Conservation (phyloP, 1,140 invertebrate species). For the Ips typographus region DNA sequence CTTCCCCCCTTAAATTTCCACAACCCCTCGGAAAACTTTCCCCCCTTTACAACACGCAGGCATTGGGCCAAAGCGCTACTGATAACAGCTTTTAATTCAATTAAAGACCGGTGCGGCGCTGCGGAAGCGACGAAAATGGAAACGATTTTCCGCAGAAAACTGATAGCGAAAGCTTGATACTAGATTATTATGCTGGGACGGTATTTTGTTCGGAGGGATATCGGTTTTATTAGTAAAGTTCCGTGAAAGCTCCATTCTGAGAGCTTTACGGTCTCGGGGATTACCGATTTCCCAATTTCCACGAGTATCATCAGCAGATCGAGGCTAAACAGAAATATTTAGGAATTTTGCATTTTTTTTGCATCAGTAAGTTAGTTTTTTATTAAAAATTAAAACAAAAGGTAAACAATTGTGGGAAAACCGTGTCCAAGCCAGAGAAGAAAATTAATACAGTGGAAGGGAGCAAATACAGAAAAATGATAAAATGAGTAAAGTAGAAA, state of each 20-base stretch:
- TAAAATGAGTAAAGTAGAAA: too few species aligned
- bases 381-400: too few species aligned
- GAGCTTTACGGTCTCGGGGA: not conserved
- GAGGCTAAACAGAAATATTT: too few species aligned
- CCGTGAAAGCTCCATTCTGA: not conserved
- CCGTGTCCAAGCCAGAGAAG: too few species aligned
- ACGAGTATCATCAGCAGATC: too few species aligned
- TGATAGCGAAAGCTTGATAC: conserved; percentile 27
- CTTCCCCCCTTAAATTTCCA: conserved; percentile 2
- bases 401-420: too few species aligned
- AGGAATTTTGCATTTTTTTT: too few species aligned
- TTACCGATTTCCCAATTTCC: too few species aligned
- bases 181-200: conserved; percentile 15
- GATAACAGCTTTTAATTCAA: conserved; percentile 38
- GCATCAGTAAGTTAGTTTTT: too few species aligned
- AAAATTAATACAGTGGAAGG: too few species aligned
- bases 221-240: conserved; percentile 21
- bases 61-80: conserved; percentile 21
- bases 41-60: conserved; percentile 29
- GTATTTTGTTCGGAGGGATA: conserved; percentile 14
- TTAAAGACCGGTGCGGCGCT: conserved; percentile 29
- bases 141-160: conserved; percentile 30
- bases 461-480: too few species aligned
- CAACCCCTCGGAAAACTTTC: conserved; percentile 27
- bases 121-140: conserved; percentile 27